These are phyloP conservation scores for Epinephelus awoara DNA, from an alignment of 2,797 vertebrate species.

Conservation along the genomic window DNA sequence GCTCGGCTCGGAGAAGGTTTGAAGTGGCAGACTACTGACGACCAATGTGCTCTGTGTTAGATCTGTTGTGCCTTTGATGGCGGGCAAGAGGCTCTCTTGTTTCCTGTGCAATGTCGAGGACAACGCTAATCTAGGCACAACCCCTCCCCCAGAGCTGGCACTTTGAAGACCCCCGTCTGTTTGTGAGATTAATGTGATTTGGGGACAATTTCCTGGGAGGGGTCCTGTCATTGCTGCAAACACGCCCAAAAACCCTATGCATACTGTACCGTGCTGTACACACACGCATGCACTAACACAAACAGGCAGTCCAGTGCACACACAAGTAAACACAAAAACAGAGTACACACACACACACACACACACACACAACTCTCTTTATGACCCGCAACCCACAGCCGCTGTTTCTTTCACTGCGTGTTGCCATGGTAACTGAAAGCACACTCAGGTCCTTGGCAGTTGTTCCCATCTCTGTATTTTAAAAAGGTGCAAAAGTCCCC, in stretches of 20 bases:
- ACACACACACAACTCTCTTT: not conserved
- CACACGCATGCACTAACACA: not conserved
- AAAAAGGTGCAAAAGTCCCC: constrained; percentile 41
- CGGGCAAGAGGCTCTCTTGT: constrained; percentile 58
- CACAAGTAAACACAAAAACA: constrained; percentile 12
- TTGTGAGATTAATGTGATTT: constrained; percentile 74
- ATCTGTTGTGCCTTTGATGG: constrained; percentile 79
- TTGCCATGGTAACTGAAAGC: constrained; percentile 72
- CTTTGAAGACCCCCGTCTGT: constrained; percentile 77
- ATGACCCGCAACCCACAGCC: constrained; percentile 8
- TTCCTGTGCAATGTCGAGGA: constrained; percentile 68
- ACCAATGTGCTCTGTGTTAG: constrained; percentile 37
- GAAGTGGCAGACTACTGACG: constrained; percentile 65
- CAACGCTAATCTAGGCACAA: constrained; percentile 71
- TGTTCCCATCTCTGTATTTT: constrained; percentile 14
- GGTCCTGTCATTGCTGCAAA: constrained; percentile 49
- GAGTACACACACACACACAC: constrained; percentile 11
- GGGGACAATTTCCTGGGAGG: constrained; percentile 65
- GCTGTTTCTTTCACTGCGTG: constrained; percentile 32
- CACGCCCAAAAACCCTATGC: constrained; percentile 15
- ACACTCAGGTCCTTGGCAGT: constrained; percentile 46
- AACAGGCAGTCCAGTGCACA: not conserved
- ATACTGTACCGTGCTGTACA: not conserved
- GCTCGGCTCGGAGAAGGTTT: constrained; percentile 39
- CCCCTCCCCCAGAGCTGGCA: constrained; percentile 48